Conservation (phyloP, 2,797 vertebrate genomes). For the Sphaeramia orbicularis region DNA sequence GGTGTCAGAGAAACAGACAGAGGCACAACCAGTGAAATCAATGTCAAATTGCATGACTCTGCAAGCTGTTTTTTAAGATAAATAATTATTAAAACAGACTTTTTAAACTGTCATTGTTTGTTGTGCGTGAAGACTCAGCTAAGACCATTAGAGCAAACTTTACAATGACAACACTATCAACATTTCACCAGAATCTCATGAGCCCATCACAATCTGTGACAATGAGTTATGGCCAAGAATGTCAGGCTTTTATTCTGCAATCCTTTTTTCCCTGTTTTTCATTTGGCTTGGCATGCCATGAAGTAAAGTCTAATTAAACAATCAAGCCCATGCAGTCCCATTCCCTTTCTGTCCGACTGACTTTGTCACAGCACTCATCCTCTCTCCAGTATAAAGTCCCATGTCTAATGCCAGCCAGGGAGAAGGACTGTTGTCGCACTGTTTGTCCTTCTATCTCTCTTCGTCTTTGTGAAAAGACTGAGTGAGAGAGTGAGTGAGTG, state of each 20-base stretch:
- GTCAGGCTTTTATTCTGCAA: constrained; percentile 46
- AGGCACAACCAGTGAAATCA: constrained; percentile 9
- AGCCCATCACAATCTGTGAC: constrained; percentile 79
- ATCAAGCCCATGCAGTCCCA: constrained; percentile 79
- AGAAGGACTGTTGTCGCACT: constrained; percentile 77
- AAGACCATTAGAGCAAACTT: constrained; percentile 60
- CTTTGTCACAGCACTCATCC: constrained; percentile 82
- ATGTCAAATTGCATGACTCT: constrained; percentile 7
- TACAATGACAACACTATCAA: constrained; percentile 78
- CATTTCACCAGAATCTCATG: constrained; percentile 76
- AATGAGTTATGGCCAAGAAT: constrained; percentile 72
- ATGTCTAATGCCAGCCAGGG: constrained; percentile 74
- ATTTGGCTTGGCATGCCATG: constrained; percentile 73
- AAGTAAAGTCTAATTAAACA: constrained; percentile 88
- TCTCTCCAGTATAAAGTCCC: constrained; percentile 74
- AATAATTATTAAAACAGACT: constrained; percentile 38
- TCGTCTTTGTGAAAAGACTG: constrained; percentile 67
- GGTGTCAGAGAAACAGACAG: constrained; percentile 3
- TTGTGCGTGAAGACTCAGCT: constrained; percentile 57
- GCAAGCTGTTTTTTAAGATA: constrained; percentile 24
- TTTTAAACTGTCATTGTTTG: constrained; percentile 39
- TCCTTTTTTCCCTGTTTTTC: constrained; percentile 52
- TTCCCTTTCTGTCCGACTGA: constrained; percentile 78
- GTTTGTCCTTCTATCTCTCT: constrained; percentile 72
- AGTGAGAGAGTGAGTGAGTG: constrained; percentile 46